These are phyloP conservation scores for Spilarctia lutea DNA, from an alignment of 2,888 invertebrate genomes.

Conservation along the genomic window DNA sequence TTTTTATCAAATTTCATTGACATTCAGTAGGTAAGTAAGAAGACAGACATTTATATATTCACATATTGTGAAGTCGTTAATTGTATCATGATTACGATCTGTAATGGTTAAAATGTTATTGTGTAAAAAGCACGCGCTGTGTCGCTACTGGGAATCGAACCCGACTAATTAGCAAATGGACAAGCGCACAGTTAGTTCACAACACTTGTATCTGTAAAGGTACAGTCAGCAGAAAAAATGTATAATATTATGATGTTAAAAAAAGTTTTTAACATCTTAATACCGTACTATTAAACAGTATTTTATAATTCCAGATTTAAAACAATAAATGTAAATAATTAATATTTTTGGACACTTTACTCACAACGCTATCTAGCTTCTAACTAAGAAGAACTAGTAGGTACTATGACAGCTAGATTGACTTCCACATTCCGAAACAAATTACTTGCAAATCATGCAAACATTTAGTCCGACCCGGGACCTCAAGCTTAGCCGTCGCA, in stretches of 20 bases:
- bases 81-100: conserved; percentile 70
- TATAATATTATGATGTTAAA: no score
- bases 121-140: conserved; percentile 64
- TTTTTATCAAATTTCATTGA: background rate
- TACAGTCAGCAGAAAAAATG: conserved; percentile 51
- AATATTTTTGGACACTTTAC: no score
- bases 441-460: no score
- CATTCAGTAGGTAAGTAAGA: conserved; percentile 6
- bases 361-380: no score
- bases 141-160: conserved; percentile 70
- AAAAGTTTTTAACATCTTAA: background rate
- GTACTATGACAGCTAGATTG: no score
- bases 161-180: conserved; percentile 72
- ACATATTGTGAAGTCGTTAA: conserved; percentile 67
- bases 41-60: conserved; percentile 43
- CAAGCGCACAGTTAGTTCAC: conserved; percentile 65
- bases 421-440: no score
- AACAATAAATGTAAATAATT: no score
- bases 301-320: no score
- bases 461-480: no score
- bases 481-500: no score
- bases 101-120: conserved; percentile 75
- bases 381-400: no score
- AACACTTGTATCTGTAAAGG: conserved; percentile 62
- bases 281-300: no score